Evolutionary conservation across 2,113 vertebrate species (phyloP), one percentile per base, ranked within the genome.

Genomic region (Accipiter virgatus): DNA sequence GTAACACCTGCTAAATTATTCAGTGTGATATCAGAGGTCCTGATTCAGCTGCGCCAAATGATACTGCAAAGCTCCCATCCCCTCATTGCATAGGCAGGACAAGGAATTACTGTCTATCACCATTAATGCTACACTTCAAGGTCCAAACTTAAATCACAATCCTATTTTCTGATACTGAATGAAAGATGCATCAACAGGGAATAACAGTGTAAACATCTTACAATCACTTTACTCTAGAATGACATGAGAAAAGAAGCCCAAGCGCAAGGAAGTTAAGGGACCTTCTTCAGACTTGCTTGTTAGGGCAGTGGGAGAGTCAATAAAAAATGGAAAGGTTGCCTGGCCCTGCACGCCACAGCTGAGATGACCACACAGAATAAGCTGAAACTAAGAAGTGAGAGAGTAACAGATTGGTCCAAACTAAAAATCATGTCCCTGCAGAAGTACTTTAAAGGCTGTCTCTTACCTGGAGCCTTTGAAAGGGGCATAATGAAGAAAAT

Each of bases 1-100:
- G 47, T 75, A 81, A 92, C 48, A 88, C 34, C 71, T 83, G 25
- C 34, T 93, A 78, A 83, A 81, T 94, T 92, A 88, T 92, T 81
- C 83, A 93, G 29, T 48, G 38, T 66, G 61, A 84, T 79, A 88
- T 63, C 78, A 93, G 1, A 86, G 23, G 56, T 59, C 65, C 65
- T 75, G 75, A 71, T 74, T 88, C 83, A 74, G 48, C 50, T 74
- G 53, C 31, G 11, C 38, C 3, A 1, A 74, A 63, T 74, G 45
- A 63, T 4, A 32, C 2, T 48, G 65, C 43, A 78, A 38, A 81
- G 18, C 32, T 91, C n/a, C 59, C 56, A 81, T 42, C 40, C 18
- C 32, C 42, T 63, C 21, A 55, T 0, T 75, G 70, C 68, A 74
- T 0, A 53, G 27, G 16, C 55, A 93, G 47, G 84, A 71, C 75